A percentile compares a stretch with the other conserved stretches of the same genome.
phyloP scores from a whole-genome alignment of 2,888 invertebrate genomes.

The Argyresthia goedartella region DNA sequence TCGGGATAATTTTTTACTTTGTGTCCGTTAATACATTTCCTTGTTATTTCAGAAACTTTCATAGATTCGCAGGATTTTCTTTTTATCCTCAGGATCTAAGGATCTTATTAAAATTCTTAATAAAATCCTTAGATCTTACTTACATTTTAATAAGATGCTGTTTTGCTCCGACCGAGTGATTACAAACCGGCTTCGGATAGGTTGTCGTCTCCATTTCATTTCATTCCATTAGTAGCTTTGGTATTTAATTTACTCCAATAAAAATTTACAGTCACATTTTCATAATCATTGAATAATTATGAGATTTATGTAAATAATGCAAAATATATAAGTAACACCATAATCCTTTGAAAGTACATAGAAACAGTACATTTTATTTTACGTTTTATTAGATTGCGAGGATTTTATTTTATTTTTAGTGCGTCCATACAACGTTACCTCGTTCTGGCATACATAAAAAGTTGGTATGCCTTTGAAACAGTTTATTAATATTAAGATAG shows the following conservation, averaged over 20 bases:
- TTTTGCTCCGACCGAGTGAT: background rate
- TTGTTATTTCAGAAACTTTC: background rate
- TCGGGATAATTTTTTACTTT: background rate
- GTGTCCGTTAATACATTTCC: background rate
- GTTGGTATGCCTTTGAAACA: slow-evolving; percentile 26
- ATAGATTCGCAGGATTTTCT: background rate
- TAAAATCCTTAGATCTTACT: background rate
- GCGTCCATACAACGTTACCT: slow-evolving; percentile 29
- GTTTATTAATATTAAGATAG: slow-evolving; percentile 8
- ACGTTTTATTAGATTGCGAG: background rate
- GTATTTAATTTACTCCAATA: background rate
- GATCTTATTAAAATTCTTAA: background rate
- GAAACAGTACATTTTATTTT: slow-evolving; percentile 37
- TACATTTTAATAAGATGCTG: background rate
- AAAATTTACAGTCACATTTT: background rate
- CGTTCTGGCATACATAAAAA: slow-evolving; percentile 28
- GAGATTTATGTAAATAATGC: background rate
- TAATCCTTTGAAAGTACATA: slow-evolving; percentile 11
- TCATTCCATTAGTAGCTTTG: background rate
- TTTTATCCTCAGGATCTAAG: too few relatives aligned
- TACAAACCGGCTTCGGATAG: background rate
- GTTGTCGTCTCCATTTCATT: background rate
- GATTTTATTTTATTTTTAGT: background rate
- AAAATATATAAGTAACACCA: background rate
- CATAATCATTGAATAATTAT: background rate